Evolutionary conservation across 2,797 vertebrate species (phyloP), one percentile per base, ranked within the genome.

Genomic region (Liasis olivaceus): DNA sequence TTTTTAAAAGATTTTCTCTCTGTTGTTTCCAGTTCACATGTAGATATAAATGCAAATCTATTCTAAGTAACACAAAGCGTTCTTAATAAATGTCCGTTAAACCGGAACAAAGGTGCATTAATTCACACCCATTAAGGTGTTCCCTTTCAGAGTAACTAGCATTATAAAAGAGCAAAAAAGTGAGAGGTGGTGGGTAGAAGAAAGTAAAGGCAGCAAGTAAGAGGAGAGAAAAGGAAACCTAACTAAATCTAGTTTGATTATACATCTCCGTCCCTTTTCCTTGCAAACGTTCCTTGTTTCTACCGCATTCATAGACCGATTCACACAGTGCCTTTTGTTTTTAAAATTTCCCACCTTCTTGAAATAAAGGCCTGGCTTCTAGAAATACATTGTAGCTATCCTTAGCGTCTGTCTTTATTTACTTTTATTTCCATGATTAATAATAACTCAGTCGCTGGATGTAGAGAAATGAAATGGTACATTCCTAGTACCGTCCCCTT

Each of bases 341-440:
- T 81, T 81, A 24, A 5, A 81, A 81, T 47, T 47, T 24, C 77
- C 42, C 24, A 47, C 77, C 56, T 62, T 85, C 22, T 15, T 85
- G 36, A 6, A 85, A 69, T 56, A 88, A 85, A 56, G 22, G 36
- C 84, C 66, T 66, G 62, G 58, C 85, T 85, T 72, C 22, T 92
- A 66, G 51, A 72, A 92, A 85, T 51, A 64, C 31, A 88, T 88
- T 66, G n/a, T n/a, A 47, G 69, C 51, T 89, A 66, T 66, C 60
- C 89, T 90, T 60, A 88, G 63, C 15, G 0, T 81, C 42, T 81
- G 77, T 47, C 47, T 81, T 81, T 81, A 81, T 22, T 81, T 59
- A 59, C 26, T 88, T 31, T 60, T 36, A 88, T 88, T 92, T 92
- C 63, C 36, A 15, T 81, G 54, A 12, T 69, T 94, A 89, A 90